phyloP scores from a whole-genome alignment of 2,113 vertebrate genomes.

The Periophthalmus modestus region DNA sequence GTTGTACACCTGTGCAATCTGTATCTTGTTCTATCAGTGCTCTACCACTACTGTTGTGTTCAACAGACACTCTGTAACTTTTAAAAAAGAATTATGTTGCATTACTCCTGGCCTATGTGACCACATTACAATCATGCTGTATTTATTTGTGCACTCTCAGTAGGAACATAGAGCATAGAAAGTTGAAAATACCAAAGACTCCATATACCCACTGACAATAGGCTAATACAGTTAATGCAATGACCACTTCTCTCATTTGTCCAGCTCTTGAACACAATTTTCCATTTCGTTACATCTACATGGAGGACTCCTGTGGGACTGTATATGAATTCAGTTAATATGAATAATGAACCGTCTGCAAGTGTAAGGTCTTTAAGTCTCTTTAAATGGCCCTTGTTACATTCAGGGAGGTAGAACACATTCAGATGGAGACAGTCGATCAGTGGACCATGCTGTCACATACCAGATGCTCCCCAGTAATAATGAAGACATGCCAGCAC shows the following conservation, averaged over 20 bases:
- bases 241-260: slow-evolving; percentile 28
- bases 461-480: slow-evolving; percentile 3
- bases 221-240: slow-evolving; percentile 26
- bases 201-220: no score
- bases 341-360: slow-evolving; percentile 60
- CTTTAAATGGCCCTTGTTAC: slow-evolving; percentile 38
- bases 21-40: no score
- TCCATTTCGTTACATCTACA: slow-evolving; percentile 39
- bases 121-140: no score
- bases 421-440: slow-evolving; percentile 23
- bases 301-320: slow-evolving; percentile 34
- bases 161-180: no score
- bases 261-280: slow-evolving; percentile 31
- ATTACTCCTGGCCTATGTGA: no score
- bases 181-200: no score
- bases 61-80: no score
- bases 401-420: slow-evolving; percentile 23
- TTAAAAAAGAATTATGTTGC: no score
- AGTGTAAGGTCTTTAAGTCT: slow-evolving; percentile 22
- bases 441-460: slow-evolving; percentile 2
- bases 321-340: slow-evolving; percentile 39
- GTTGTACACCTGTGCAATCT: no score
- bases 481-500: neutral
- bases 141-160: no score
- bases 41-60: no score